These are phyloP conservation scores for Grantiella picta DNA, from an alignment of 2,113 vertebrate genomes.

Conservation along the genomic window DNA sequence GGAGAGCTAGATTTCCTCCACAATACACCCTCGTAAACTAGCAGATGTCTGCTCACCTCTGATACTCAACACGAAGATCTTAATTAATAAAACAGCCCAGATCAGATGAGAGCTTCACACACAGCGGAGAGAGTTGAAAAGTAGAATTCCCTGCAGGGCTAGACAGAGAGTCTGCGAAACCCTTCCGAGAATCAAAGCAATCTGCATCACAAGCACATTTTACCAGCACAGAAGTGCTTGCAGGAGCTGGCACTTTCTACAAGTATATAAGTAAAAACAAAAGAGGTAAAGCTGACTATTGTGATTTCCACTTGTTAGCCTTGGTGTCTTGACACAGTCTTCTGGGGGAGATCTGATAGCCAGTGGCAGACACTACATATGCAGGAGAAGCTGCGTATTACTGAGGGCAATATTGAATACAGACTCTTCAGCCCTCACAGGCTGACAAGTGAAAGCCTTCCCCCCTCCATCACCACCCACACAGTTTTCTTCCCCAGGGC, in stretches of 20 bases:
- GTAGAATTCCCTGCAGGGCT: neutral
- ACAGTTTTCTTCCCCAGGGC: neutral
- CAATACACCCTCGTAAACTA: neutral
- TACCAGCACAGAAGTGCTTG: neutral
- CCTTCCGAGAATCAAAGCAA: slow-evolving; percentile 41
- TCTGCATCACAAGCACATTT: slow-evolving; percentile 16
- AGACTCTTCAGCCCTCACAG: neutral
- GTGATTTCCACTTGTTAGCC: neutral
- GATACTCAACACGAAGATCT: neutral
- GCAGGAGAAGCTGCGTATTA: neutral
- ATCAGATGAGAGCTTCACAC: neutral
- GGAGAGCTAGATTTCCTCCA: neutral
- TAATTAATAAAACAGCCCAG: neutral
- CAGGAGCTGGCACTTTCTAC: neutral
- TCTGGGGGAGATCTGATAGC: neutral
- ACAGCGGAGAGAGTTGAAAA: neutral
- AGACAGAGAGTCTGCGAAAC: neutral
- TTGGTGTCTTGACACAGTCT: neutral
- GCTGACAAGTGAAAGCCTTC: neutral
- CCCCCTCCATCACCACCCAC: neutral
- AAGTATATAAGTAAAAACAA: neutral
- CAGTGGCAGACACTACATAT: neutral
- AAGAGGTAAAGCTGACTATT: neutral
- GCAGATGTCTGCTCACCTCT: neutral
- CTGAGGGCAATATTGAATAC: neutral